These are phyloP conservation scores for Aptenodytes patagonicus DNA, from an alignment of 2,113 vertebrate genomes.

Conservation along the genomic window DNA sequence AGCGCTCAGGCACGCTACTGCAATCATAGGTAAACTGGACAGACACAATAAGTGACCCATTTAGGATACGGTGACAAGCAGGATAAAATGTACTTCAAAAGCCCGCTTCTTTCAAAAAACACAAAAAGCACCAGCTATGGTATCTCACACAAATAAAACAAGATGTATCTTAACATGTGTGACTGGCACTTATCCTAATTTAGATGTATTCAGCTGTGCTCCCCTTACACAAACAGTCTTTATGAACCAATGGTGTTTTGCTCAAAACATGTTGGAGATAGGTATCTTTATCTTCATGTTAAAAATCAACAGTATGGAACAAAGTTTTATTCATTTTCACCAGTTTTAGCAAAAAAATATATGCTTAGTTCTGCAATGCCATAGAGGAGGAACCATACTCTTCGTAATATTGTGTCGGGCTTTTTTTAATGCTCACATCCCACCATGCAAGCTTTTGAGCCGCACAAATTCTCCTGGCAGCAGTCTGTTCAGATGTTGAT, in stretches of 20 bases:
- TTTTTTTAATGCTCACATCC: neutral
- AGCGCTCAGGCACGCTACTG: neutral
- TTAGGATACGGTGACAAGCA: neutral
- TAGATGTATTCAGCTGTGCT: neutral
- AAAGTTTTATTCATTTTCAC: neutral
- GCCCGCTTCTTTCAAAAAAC: rapidly evolving
- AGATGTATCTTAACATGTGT: neutral
- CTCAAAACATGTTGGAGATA: neutral
- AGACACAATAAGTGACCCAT: neutral
- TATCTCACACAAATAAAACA: neutral
- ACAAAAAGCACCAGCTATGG: neutral
- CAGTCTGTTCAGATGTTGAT: neutral
- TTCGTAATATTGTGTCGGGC: neutral
- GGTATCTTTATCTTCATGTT: neutral
- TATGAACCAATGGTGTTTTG: neutral
- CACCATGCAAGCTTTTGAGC: neutral
- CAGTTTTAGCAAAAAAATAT: neutral
- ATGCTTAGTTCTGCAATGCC: neutral
- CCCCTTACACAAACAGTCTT: neutral
- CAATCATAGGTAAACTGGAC: neutral
- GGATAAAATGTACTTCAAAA: neutral
- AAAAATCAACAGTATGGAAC: neutral
- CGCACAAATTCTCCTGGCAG: neutral
- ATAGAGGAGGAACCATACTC: neutral
- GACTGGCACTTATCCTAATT: neutral